Percentiles rank a stretch among this genome's conserved stretches.
These are phyloP conservation scores for Sebastes fasciatus DNA, from an alignment of 2,113 vertebrate species.

Conservation along the genomic window DNA sequence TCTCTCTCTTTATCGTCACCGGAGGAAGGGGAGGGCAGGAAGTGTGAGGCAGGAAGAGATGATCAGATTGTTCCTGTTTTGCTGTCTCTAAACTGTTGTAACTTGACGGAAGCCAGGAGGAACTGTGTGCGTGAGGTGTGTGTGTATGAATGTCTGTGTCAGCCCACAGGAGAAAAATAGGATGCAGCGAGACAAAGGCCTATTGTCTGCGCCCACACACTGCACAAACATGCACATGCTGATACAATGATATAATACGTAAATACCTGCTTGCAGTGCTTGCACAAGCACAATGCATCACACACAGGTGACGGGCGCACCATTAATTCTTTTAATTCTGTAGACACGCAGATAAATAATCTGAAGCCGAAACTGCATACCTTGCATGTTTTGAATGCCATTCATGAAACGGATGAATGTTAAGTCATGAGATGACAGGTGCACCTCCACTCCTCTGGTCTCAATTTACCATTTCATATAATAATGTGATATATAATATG, in stretches of 20 bases:
- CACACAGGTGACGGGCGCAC: constrained; percentile 22
- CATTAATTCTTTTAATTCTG: not conserved
- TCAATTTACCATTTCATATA: not conserved
- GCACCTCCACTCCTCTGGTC: not conserved
- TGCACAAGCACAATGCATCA: not conserved
- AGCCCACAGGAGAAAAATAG: constrained; percentile 73
- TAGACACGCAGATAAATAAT: not conserved
- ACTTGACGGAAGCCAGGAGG: constrained; percentile 76
- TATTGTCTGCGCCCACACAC: constrained; percentile 71
- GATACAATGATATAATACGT: constrained; percentile 57
- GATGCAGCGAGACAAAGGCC: constrained; percentile 77
- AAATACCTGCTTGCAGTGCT: constrained; percentile 42
- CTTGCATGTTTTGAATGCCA: not conserved
- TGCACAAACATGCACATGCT: constrained; percentile 65
- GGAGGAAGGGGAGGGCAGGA: constrained; percentile 49
- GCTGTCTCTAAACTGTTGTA: constrained; percentile 78
- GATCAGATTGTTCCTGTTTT: constrained; percentile 96
- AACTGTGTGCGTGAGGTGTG: constrained; percentile 54
- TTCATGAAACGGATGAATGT: not conserved
- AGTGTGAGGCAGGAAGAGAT: constrained; percentile 83
- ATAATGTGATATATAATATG: not conserved
- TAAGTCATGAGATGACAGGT: constrained; percentile 3
- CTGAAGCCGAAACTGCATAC: not conserved
- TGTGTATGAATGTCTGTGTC: constrained; percentile 45
- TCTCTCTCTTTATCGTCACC: not conserved